Evolutionary conservation across 2,888 invertebrate species (phyloP), one percentile per base, ranked within the genome.

Genomic region (Odontomyia ornata): DNA sequence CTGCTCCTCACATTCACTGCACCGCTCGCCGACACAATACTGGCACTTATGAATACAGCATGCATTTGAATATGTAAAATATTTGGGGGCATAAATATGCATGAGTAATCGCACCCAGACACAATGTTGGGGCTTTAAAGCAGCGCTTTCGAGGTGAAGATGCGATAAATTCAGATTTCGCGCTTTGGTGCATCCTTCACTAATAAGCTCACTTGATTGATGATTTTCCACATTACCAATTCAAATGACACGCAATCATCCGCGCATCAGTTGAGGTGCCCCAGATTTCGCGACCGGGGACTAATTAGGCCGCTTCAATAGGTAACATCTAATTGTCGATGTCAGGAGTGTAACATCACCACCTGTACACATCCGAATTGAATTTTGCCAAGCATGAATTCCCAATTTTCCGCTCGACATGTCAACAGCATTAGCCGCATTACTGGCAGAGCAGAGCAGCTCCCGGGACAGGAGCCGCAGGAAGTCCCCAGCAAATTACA

Each of bases 321-420:
- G 23, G 1, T 25, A 13, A 7, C 7, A 36, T 4, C 36, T 43
- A 9, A 43, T 69, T 69, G 46, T 43, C 47, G 47, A 47, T 43
- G 27, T 69, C 69, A 69, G 25, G 21, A 11, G 25, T 69, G 69
- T 47, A 69, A 69, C 23, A 69, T 69, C 69, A 69, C 27, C 46
- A 23, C 47, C 46, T 69, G 25, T 23, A 46, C 46, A 43, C 11
- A 36, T 25, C 69, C 47, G 30, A 56, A 72, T 72, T 72, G 27
- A 72, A 72, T 28, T 28, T 56, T 56, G 13, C 18, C 43, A 57
- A 73, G 73, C 73, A 73, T 57, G 57, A 73, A 73, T 73, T 73
- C 43, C 30, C 60, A 57, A 73, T 73, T 73, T 73, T 73, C 73
- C 57, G 60, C 60, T 73, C 28, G 57, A 57, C 69, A 47, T 69